Conservation (phyloP, 2,888 invertebrate genomes). For the Luperina nickerlii region DNA sequence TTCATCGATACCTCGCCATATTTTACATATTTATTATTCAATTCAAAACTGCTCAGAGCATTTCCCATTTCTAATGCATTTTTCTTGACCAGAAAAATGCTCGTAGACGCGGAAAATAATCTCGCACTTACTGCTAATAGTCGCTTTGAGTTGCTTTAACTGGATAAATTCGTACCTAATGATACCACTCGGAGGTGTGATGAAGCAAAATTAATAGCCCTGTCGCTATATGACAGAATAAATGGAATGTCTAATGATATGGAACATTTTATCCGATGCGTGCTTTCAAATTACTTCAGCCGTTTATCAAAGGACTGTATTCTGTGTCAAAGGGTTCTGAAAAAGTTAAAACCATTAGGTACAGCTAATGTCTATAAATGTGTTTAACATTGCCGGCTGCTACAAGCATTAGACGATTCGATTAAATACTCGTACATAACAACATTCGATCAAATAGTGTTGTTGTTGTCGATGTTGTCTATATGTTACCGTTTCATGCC, state of each 20-base stretch:
- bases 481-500: too few relatives aligned
- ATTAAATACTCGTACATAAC: neutral
- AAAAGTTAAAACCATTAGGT: conserved; percentile 33
- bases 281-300: conserved; percentile 21
- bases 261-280: conserved; percentile 14
- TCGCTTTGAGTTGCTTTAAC: conserved; percentile 20
- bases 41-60: neutral
- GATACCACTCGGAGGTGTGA: conserved; percentile 10
- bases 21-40: neutral
- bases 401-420: conserved; percentile 15
- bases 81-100: neutral
- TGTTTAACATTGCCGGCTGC: conserved; percentile 18
- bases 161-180: conserved; percentile 16
- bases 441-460: too few relatives aligned
- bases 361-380: conserved; percentile 40
- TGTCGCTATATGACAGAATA: neutral
- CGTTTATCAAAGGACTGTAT: conserved; percentile 21
- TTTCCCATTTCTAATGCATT: neutral
- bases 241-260: neutral
- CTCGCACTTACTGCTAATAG: neutral
- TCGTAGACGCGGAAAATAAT: neutral
- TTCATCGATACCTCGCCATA: neutral
- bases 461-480: too few relatives aligned
- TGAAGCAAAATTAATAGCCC: neutral
- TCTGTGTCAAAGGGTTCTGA: conserved; percentile 14